Evolutionary conservation across 2,797 vertebrate genomes (phyloP).

Genomic region (Paguma larvata): DNA sequence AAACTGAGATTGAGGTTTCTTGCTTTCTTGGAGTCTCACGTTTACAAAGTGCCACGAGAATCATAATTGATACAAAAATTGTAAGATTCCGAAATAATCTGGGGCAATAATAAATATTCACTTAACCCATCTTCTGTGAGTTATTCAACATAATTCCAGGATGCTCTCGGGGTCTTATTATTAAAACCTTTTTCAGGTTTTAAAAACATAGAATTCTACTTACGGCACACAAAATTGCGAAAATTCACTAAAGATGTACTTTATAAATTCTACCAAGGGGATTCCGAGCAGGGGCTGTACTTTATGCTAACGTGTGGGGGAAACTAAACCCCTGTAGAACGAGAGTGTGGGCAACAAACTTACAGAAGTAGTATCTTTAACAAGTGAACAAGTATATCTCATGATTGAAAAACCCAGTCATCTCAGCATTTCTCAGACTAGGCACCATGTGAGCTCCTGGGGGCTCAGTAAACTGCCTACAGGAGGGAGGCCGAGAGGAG

Average conservation of each 20-base stretch:
- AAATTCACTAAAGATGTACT: background rate
- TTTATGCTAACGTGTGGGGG: background rate
- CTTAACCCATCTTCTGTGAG: background rate
- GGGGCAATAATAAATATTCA: background rate
- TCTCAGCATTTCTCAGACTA: background rate
- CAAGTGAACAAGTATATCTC: background rate
- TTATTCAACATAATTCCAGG: background rate
- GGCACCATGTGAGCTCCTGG: fast-evolving
- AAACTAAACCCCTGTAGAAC: background rate
- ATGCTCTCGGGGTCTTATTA: background rate
- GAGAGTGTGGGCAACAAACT: background rate
- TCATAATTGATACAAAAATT: background rate
- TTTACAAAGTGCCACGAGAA: background rate
- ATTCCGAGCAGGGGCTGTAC: background rate
- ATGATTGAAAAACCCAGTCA: background rate
- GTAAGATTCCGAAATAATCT: background rate
- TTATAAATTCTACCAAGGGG: background rate
- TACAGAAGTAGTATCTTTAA: background rate
- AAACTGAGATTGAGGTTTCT: background rate
- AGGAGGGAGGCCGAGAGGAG: background rate
- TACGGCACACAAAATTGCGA: background rate
- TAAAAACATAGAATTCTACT: background rate
- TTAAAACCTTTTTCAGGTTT: background rate
- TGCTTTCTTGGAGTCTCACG: background rate
- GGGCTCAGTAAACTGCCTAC: background rate